Percentiles rank a stretch among this genome's conserved stretches.
phyloP scores from a whole-genome alignment of 2,797 vertebrate species.

The Clarias fuscus region DNA sequence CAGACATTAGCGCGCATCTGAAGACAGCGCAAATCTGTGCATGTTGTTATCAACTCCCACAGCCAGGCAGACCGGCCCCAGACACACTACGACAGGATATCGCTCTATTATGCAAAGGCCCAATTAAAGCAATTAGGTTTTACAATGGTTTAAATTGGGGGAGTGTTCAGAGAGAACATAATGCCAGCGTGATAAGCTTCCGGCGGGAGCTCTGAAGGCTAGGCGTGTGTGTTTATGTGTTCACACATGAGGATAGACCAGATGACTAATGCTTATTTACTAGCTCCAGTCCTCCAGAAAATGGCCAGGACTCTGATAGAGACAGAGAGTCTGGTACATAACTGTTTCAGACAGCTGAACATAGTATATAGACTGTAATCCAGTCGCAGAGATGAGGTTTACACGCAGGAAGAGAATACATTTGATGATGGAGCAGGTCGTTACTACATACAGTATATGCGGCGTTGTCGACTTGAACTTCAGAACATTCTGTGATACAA shows the following conservation, averaged over 20 bases:
- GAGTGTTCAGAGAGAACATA: slow-evolving; percentile 64
- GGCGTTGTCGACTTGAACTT: neutral
- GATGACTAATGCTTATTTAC: slow-evolving; percentile 42
- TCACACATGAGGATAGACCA: slow-evolving; percentile 21
- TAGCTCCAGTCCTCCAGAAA: slow-evolving; percentile 25
- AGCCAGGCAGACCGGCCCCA: slow-evolving; percentile 12
- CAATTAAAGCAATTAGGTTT: slow-evolving; percentile 67
- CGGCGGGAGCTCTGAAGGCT: slow-evolving; percentile 9
- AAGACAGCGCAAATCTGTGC: slow-evolving; percentile 30
- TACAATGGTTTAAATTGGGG: slow-evolving; percentile 67
- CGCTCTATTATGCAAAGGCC: slow-evolving; percentile 68
- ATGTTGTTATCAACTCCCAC: slow-evolving; percentile 19
- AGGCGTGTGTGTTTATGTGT: slow-evolving; percentile 28
- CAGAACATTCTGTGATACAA: neutral
- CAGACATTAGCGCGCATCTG: slow-evolving; percentile 34
- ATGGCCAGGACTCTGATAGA: slow-evolving; percentile 8
- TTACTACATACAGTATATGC: neutral
- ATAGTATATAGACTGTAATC: neutral
- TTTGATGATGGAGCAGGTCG: neutral
- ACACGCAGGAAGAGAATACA: no score
- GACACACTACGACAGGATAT: slow-evolving; percentile 58
- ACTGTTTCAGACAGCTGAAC: slow-evolving; percentile 6
- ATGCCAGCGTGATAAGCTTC: slow-evolving; percentile 65
- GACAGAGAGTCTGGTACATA: neutral
- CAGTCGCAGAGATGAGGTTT: neutral